Percentiles rank a stretch among this genome's conserved stretches.
These are phyloP conservation scores for Drosophila miranda DNA, from an alignment of 1,140 invertebrate genomes.

Conservation along the genomic window DNA sequence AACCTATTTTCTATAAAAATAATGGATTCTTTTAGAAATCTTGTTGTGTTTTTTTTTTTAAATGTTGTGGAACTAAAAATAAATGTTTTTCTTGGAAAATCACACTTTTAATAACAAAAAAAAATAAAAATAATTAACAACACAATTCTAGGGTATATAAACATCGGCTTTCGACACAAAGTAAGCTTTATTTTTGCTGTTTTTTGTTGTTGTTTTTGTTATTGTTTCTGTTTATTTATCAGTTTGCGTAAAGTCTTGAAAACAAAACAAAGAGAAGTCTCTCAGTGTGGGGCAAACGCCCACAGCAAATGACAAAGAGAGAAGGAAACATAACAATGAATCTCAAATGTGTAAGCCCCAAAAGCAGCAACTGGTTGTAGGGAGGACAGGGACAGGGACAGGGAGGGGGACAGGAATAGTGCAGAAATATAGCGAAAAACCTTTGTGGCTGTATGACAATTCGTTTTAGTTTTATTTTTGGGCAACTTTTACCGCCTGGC, in stretches of 20 bases:
- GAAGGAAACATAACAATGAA: conserved; percentile 32
- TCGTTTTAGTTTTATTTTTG: conserved; percentile 50
- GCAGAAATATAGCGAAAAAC: conserved; percentile 37
- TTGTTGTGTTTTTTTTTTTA: no score
- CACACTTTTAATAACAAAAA: no score
- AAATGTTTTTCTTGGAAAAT: no score
- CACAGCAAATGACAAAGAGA: conserved; percentile 5
- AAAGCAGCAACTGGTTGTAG: conserved; percentile 8
- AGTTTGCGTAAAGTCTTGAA: conserved; percentile 16
- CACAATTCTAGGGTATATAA: no score
- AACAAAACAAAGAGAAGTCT: conserved; percentile 13
- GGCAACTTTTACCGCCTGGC: conserved; percentile 66
- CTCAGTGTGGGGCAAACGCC: conserved; percentile 29
- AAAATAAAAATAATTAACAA: no score
- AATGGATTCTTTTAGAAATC: no score
- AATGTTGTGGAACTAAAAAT: no score
- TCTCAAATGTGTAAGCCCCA: conserved; percentile 26
- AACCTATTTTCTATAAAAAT: no score
- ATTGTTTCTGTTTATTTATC: conserved; percentile 25
- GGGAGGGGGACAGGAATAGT: conserved; percentile 4
- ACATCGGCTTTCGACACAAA: no score
- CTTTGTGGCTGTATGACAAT: conserved; percentile 51
- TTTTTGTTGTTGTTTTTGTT: conserved; percentile 15
- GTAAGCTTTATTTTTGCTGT: conserved; percentile 14
- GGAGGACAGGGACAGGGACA: background rate